Evolutionary conservation across 2,888 invertebrate species (phyloP).

Genomic region (Lasioglossum lativentre): DNA sequence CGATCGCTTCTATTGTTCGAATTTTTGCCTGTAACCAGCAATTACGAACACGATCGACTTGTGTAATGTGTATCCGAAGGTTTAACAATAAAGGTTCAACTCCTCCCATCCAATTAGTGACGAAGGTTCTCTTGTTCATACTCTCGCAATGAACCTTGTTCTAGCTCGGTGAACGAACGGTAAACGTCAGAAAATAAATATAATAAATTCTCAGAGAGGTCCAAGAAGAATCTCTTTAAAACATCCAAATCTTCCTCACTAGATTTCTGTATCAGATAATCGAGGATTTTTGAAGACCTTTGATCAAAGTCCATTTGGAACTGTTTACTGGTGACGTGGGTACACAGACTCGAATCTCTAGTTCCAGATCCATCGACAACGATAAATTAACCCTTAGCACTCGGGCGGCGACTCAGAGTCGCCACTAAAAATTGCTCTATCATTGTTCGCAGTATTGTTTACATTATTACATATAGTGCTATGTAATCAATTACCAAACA

Average conservation of each 20-base stretch:
- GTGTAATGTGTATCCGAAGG: not conserved
- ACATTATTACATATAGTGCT: no score
- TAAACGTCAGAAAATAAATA: not conserved
- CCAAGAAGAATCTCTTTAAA: not conserved
- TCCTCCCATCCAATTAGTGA: constrained; percentile 3
- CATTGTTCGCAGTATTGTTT: no score
- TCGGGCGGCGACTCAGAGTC: no score
- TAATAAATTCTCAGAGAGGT: not conserved
- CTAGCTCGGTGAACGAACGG: constrained; percentile 31
- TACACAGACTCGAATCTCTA: not conserved
- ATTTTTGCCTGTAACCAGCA: not conserved
- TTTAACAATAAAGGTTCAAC: constrained; percentile 1
- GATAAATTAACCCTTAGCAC: no score
- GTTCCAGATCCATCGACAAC: not conserved
- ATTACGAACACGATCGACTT: not conserved
- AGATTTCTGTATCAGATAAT: not conserved
- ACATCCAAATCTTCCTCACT: not conserved
- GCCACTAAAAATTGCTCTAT: no score
- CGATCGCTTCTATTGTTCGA: not conserved
- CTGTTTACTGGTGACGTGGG: not conserved
- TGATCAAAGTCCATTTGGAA: not conserved
- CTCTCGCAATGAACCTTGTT: not conserved
- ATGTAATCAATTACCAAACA: no score
- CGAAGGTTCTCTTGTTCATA: not conserved
- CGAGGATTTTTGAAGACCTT: not conserved